Evolutionary conservation across 2,113 vertebrate species (phyloP).

Genomic region (Pseudorasbora parva): DNA sequence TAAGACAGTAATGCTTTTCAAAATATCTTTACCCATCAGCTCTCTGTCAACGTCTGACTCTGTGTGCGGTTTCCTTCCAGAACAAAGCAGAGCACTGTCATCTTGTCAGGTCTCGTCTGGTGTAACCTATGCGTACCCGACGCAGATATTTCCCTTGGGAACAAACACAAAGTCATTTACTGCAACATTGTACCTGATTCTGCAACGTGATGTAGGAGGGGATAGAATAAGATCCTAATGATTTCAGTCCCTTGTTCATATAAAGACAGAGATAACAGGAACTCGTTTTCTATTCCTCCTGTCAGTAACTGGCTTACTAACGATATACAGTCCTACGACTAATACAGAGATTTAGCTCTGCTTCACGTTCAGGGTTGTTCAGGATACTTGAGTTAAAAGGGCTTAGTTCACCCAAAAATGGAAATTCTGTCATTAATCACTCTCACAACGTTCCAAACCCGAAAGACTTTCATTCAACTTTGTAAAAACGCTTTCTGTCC

Average conservation of each 20-base stretch:
- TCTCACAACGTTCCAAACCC: too few species aligned
- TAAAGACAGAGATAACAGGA: constrained; percentile 19
- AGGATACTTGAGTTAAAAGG: neutral
- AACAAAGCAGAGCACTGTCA: constrained; percentile 21
- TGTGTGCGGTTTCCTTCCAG: constrained; percentile 19
- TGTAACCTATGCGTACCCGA: constrained; percentile 28
- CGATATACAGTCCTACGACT: neutral
- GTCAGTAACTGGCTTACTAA: neutral
- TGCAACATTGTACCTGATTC: constrained; percentile 32
- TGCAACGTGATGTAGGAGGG: neutral
- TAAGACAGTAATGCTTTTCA: neutral
- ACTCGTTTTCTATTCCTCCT: constrained; percentile 1
- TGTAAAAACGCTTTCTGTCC: too few species aligned
- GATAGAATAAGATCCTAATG: constrained; percentile 30
- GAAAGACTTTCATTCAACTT: too few species aligned
- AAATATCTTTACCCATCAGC: constrained; percentile 54
- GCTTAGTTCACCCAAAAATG: too few species aligned
- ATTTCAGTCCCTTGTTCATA: constrained; percentile 17
- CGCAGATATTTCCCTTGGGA: constrained; percentile 37
- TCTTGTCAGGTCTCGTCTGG: constrained; percentile 14
- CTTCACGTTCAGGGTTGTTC: constrained; percentile 18
- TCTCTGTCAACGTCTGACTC: constrained; percentile 14
- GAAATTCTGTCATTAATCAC: too few species aligned
- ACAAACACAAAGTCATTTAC: constrained; percentile 35
- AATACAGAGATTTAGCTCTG: neutral